Percentiles rank a stretch among this genome's conserved stretches.
phyloP scores from a whole-genome alignment of 2,113 vertebrate genomes.

The Chaetura pelagica region DNA sequence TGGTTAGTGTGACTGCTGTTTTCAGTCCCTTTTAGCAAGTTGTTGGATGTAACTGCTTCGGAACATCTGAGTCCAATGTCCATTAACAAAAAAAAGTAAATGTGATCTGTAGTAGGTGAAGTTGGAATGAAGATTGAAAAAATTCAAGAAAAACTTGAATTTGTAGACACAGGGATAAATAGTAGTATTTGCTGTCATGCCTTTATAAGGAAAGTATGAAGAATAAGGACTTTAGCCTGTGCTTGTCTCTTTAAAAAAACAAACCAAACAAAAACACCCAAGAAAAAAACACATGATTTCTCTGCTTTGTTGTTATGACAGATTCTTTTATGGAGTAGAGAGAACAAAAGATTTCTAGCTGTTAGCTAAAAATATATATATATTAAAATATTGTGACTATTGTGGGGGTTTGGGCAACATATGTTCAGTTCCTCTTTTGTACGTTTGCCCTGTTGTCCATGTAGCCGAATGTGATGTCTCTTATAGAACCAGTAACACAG shows the following conservation, averaged over 20 bases:
- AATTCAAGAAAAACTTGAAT: background rate
- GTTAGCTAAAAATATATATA: background rate
- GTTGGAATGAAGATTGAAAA: background rate
- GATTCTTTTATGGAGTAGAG: background rate
- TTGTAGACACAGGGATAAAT: background rate
- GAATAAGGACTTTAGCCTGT: background rate
- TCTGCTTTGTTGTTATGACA: background rate
- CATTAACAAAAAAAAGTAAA: background rate
- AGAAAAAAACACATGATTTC: background rate
- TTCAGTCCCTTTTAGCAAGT: background rate
- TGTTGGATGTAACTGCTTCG: background rate
- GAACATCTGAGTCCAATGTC: background rate
- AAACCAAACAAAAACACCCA: too few species aligned
- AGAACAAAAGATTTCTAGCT: background rate
- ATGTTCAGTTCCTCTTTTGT: background rate
- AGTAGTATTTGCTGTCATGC: background rate
- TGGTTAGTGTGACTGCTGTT: background rate
- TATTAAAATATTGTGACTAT: fast-evolving
- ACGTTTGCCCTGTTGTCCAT: background rate
- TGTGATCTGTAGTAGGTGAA: background rate
- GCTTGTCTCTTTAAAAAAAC: background rate
- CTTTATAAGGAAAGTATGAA: background rate
- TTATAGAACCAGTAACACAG: background rate
- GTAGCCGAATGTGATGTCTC: background rate
- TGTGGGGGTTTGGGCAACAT: fast-evolving